Evolutionary conservation across 2,113 vertebrate genomes (phyloP).

Genomic region (Macrotus californicus): DNA sequence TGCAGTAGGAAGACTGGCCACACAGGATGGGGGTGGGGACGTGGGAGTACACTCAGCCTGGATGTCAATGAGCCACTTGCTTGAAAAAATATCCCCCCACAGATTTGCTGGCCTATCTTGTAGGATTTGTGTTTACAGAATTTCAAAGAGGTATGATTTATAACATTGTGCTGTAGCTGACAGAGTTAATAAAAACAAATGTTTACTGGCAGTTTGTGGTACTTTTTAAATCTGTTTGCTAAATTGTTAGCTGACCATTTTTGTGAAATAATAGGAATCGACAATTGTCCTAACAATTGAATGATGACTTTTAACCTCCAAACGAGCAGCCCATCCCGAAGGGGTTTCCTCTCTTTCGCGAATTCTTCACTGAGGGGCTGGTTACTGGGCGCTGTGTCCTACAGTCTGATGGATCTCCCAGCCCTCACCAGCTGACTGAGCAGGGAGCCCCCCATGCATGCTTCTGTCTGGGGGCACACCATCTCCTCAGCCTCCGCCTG

Average conservation of each 20-base stretch:
- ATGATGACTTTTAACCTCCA: not conserved
- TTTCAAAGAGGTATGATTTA: not conserved
- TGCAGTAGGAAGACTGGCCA: not conserved
- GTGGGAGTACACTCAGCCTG: fast-evolving
- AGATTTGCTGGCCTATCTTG: not conserved
- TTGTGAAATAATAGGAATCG: not conserved
- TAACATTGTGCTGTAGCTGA: not conserved
- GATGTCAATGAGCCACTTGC: not conserved
- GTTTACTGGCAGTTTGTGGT: not conserved
- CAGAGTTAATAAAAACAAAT: not conserved
- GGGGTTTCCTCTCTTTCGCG: too few relatives aligned
- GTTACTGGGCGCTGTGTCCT: not conserved
- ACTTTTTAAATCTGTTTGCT: not conserved
- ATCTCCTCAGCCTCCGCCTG: not conserved
- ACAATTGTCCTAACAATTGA: not conserved
- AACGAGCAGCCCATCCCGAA: fast-evolving
- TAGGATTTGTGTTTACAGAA: not conserved
- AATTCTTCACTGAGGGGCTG: not conserved
- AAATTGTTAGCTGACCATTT: not conserved
- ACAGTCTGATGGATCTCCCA: not conserved
- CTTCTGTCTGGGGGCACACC: not conserved
- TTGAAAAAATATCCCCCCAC: not conserved
- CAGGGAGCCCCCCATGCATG: not conserved
- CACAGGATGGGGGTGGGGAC: not conserved
- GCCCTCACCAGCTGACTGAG: fast-evolving